Base-by-base conservation (phyloP, 23 tunicate genomes). In the Ciona savignyi region DNA sequence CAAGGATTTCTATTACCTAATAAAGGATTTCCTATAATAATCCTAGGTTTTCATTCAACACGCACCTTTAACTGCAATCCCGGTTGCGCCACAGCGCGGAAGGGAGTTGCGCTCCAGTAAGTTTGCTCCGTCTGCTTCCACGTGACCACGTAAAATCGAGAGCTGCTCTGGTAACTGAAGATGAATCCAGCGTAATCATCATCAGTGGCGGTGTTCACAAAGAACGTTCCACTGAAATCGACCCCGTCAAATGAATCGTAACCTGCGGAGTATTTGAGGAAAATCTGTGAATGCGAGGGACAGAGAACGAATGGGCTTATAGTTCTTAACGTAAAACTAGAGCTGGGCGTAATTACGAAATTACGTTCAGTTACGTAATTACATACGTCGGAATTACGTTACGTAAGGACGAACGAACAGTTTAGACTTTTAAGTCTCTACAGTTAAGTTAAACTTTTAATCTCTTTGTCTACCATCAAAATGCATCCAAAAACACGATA, bases 181-280 rank as follows among this genome's bases (percentile, higher is more conserved):
- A 87, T 32, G 31, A 87, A 80, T 1, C 95, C 95, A 26, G 95
- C 95, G 68, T n/a, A n/a, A n/a, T n/a, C n/a, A n/a, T n/a, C n/a
- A n/a, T n/a, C n/a, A n/a, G n/a, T n/a, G n/a, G 72, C 77, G 3
- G 95, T 80, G 79, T 87, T 81, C 28, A 87, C 95, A 75, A 80
- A 87, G 49, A 87, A 87, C n/a, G 95, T 87, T 25, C 95, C 95
- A 69, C 85, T 75, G 75, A 78, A 87, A 68, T 87, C 95, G 19
- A 87, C 95, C 2, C 95, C 95, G 73, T 87, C 86, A 33, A 87
- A 87, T 49, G 86, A 65, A 26, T 87, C 86, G 35, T 29, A 76
- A 1, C 95, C 95, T 87, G 48, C 20, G 70, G n/a, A n/a, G 60
- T 23, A 65, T 65, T 23, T 65, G 15, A 9, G 15, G 70, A 26